Conservation (phyloP, 2,113 vertebrate genomes). For the Chroicocephalus ridibundus region DNA sequence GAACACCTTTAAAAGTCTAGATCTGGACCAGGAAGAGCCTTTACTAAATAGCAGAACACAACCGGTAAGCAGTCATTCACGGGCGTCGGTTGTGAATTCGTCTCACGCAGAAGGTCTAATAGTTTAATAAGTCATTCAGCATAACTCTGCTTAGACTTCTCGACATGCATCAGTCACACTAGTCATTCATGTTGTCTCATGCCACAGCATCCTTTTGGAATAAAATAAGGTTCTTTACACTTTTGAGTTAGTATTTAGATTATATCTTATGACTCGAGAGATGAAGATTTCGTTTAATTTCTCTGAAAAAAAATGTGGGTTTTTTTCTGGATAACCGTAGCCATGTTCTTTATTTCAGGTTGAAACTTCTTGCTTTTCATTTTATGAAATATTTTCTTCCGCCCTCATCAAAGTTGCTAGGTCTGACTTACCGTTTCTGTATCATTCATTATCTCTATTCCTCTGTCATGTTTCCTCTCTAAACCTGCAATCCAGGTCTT, state of each 20-base stretch:
- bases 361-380: background rate
- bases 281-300: background rate
- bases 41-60: background rate
- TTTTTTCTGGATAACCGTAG: background rate
- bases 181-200: background rate
- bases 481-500: slow-evolving; percentile 43
- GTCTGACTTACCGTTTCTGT: slow-evolving; percentile 10
- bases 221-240: background rate
- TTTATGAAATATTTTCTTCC: background rate
- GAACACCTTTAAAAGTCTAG: background rate
- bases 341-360: background rate
- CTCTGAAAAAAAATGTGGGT: background rate
- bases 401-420: background rate
- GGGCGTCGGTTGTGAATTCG: background rate
- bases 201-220: background rate
- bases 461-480: slow-evolving; percentile 58
- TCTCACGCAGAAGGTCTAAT: background rate
- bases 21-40: background rate
- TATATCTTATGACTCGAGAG: background rate
- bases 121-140: background rate
- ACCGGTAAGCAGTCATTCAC: background rate
- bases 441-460: slow-evolving; percentile 51
- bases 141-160: background rate
- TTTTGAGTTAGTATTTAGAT: background rate
- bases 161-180: background rate